These are phyloP conservation scores for Zaprionus vittiger DNA, from an alignment of 1,140 invertebrate genomes.

Conservation along the genomic window DNA sequence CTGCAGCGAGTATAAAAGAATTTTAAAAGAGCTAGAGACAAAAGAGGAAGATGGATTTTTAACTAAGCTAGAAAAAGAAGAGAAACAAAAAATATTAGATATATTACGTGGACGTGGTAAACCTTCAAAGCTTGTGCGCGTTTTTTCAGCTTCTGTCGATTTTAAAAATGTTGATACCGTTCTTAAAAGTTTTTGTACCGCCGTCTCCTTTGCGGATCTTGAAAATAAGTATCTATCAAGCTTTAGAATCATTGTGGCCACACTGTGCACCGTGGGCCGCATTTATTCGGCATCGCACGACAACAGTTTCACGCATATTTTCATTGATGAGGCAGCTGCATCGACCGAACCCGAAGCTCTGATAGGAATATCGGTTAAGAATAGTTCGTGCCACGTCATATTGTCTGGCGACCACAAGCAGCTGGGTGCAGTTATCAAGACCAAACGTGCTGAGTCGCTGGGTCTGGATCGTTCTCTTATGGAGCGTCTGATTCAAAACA, in stretches of 20 bases:
- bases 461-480: constrained; percentile 86
- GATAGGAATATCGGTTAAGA: constrained; percentile 83
- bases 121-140: background rate
- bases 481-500: constrained; percentile 85
- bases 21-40: background rate
- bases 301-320: constrained; percentile 87
- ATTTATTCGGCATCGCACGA: constrained; percentile 7
- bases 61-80: background rate
- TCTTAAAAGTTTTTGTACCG: background rate
- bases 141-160: background rate
- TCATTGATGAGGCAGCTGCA: constrained; percentile 95
- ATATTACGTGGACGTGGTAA: no score
- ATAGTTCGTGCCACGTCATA: constrained; percentile 85
- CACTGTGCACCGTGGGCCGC: constrained; percentile 84
- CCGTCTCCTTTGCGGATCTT: background rate
- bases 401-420: constrained; percentile 94
- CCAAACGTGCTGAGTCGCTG: constrained; percentile 82
- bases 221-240: constrained; percentile 4
- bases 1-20: background rate
- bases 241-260: constrained; percentile 59
- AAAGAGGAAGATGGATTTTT: no score
- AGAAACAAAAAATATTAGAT: no score
- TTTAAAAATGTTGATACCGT: background rate
- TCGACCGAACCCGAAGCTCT: constrained; percentile 91
- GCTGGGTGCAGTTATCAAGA: constrained; percentile 90